Percentiles rank a stretch among this genome's conserved stretches.
These are phyloP conservation scores for Entosphenus tridentatus DNA, from an alignment of 2,113 vertebrate genomes.

Conservation along the genomic window DNA sequence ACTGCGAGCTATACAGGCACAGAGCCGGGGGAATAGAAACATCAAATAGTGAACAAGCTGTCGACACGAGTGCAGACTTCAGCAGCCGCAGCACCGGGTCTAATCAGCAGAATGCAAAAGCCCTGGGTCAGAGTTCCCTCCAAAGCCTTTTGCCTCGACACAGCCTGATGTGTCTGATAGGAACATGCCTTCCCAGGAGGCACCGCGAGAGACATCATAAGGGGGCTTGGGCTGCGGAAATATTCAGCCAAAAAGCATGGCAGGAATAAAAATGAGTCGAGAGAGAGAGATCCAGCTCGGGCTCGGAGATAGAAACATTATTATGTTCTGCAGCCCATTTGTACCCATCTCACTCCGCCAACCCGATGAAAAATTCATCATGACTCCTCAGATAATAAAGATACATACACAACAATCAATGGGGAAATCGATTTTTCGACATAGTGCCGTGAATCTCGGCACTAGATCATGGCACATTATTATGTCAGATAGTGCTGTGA, in stretches of 20 bases:
- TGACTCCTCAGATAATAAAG: background rate
- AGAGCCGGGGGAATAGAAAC: constrained; percentile 5
- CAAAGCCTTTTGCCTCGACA: constrained; percentile 1
- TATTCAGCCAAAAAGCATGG: background rate
- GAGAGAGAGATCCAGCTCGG: background rate
- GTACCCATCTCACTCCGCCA: no score
- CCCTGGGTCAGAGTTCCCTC: constrained; percentile 4
- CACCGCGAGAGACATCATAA: constrained; percentile 5
- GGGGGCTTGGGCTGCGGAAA: constrained; percentile 3
- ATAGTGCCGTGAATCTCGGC: background rate
- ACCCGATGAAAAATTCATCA: no score
- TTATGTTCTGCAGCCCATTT: no score
- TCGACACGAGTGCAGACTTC: background rate
- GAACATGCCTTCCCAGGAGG: constrained; percentile 1
- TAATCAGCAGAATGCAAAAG: constrained; percentile 7
- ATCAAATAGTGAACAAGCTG: constrained; percentile 6
- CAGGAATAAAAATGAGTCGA: background rate
- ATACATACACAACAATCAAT: background rate
- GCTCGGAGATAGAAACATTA: no score
- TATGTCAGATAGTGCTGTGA: no score
- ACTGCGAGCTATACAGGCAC: background rate
- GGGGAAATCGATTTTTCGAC: background rate
- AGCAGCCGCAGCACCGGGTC: background rate
- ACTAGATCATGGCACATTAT: no score
- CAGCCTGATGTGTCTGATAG: constrained; percentile 7